Base-by-base conservation (phyloP, 2,797 vertebrate species). In the Acridotheres tristis region DNA sequence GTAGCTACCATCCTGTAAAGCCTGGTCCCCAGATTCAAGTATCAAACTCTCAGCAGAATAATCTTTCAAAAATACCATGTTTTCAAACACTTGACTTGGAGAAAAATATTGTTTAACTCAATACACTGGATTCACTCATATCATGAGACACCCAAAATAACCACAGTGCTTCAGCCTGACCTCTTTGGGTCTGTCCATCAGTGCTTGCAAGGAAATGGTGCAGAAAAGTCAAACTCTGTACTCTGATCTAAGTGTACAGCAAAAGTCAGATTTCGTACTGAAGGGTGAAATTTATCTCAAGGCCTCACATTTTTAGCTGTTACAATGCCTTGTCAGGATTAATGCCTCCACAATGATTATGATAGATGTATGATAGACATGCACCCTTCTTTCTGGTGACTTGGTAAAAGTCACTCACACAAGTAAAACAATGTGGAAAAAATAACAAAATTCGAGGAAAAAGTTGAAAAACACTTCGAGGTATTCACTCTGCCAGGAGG, bases 401-500 rank as follows among this genome's bases (percentile, higher is more conserved):
- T 21, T 42, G 17, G 66, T 54, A n/a, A 53, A 79, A 81, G 93
- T 76, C 66, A 79, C 38, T 80, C 55, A 59, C 79, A 87, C 7
- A 85, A 65, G 29, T 29, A 29, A 66, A 62, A 48, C 13, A 54
- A 92, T 47, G 23, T 12, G 5, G 12, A 26, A 81, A 67, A 88
- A 79, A 47, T 14, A 72, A 85, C 15, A 9, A 71, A 51, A 42
- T 76, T 5, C 0, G 0, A 76, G 13, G 14, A 59, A 76, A 68
- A 43, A 30, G 12, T 0, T 20, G 9, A 36, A 53, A 53, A 83
- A 23, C n/a, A 21, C 10, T 62, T 54, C 29, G 6, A 30, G 7
- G 19, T 36, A 25, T 67, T 78, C 0, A 0, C 10, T 71, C 40
- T 12, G 4, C 53, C 30, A 17, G 22, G 21, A 59, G 3, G 29